Evolutionary conservation across 2,888 invertebrate genomes (phyloP), one percentile per base, ranked within the genome.

Genomic region (Rhingia campestris): DNA sequence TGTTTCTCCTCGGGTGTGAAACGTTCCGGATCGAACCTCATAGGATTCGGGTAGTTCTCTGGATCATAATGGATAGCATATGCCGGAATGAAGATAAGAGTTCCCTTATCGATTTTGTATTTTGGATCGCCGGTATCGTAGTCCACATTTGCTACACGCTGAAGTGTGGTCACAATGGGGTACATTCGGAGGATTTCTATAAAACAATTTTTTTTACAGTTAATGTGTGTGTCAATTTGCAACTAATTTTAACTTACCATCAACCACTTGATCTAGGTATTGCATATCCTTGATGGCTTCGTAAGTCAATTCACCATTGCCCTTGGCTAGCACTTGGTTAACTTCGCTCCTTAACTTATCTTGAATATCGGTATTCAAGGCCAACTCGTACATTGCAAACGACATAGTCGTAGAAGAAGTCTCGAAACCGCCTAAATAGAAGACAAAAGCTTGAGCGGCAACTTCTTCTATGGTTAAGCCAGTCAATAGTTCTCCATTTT

Each of bases 381-480:
- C 92, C 51, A 94, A 86, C 87, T 93, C 92, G 82, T 92, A 93
- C 4, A 93, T 86, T n/a, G 91, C 91, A 85, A 92, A 93, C 4
- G 92, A 91, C 88, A 93, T 90, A 0, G 92, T 92, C 0, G 92
- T 90, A 1, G 92, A 90, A 6, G 93, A 92, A 0, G 93, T 93
- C 82, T 93, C 93, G 66, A 92, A 93, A 0, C 93, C 93, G 32
- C 93, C 94, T 5, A 90, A 76, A 82, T 93, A 93, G 87, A 94
- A 93, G 0, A 92, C 89, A 53, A 93, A 89, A 6, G 93, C 92
- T 74, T 94, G 93, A 0, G 93, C 92, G 0, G 92, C 90, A 22
- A 94, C 88, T 58, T 94, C 88, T 4, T 92, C 90, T 3, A 93
- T 89, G 4, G 87, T 88, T 2, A 90, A 58, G 0, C 87, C 86